Evolutionary conservation across 2,797 vertebrate species (phyloP).

Genomic region (Clamator glandarius): DNA sequence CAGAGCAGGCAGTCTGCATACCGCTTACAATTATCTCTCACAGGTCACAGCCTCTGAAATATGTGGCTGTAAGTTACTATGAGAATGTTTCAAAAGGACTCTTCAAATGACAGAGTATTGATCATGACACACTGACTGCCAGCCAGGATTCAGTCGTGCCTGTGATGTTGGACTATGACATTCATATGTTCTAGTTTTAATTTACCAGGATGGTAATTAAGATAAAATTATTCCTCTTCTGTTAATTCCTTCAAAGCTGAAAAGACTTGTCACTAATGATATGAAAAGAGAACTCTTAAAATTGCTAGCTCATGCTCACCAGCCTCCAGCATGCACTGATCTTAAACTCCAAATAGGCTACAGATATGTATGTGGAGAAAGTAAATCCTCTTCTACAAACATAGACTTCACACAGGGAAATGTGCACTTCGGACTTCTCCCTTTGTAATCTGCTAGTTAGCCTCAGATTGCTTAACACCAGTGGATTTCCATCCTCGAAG

Average conservation of each 20-base stretch:
- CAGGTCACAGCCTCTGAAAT: not conserved
- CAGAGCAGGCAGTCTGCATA: not conserved
- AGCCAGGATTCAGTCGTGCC: not conserved
- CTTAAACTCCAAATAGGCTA: not conserved
- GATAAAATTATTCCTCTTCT: not conserved
- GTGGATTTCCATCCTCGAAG: not conserved
- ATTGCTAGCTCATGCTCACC: not conserved
- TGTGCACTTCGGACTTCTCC: not conserved
- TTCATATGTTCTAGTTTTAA: not conserved
- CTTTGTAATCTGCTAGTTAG: not conserved
- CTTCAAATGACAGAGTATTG: not conserved
- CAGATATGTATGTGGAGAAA: not conserved
- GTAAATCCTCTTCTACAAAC: not conserved
- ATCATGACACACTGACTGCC: not conserved
- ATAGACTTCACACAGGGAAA: not conserved
- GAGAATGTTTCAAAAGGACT: not conserved
- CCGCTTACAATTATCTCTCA: not conserved
- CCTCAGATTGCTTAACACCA: not conserved
- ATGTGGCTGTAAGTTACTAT: not conserved
- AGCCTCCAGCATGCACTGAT: not conserved
- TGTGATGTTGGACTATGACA: not conserved
- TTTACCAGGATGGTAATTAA: not conserved
- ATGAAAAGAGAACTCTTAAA: not conserved
- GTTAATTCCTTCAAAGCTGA: not conserved
- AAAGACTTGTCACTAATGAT: not conserved